Evolutionary conservation across 1,140 invertebrate genomes (phyloP).

Genomic region (Zaprionus taronus): DNA sequence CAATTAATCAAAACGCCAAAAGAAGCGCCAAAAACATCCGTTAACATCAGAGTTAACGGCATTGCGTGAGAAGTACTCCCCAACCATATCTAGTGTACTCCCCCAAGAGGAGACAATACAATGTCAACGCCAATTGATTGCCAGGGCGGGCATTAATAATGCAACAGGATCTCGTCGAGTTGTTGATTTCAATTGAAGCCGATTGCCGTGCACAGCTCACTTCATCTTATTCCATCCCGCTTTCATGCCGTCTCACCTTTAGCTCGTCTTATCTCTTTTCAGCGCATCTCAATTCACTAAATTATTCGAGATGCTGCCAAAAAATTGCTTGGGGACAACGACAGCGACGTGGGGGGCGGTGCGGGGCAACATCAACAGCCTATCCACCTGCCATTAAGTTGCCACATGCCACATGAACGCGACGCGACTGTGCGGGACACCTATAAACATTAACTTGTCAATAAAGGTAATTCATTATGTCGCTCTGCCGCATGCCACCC

Average conservation of each 20-base stretch:
- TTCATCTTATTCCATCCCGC: background rate
- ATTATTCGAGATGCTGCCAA: constrained; percentile 62
- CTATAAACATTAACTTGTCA: constrained; percentile 84
- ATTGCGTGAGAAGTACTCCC: constrained; percentile 44
- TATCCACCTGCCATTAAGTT: constrained; percentile 75
- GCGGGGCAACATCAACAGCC: constrained; percentile 69
- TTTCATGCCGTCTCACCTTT: background rate
- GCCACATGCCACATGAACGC: constrained; percentile 9
- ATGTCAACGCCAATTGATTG: constrained; percentile 80
- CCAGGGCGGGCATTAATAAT: constrained; percentile 65
- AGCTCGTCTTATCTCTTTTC: background rate
- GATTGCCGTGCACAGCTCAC: constrained; percentile 51
- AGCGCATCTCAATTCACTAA: constrained; percentile 47
- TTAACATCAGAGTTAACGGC: constrained; percentile 34
- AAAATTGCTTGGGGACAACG: constrained; percentile 67
- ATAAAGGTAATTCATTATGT: constrained; percentile 85
- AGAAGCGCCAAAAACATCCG: constrained; percentile 41
- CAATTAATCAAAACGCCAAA: constrained; percentile 70
- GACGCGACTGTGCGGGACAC: constrained; percentile 47
- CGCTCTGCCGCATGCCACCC: constrained; percentile 57
- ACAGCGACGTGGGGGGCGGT: background rate
- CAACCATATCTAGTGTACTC: no score
- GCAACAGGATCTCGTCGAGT: constrained; percentile 55
- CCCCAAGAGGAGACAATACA: constrained; percentile 1
- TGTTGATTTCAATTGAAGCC: constrained; percentile 70